phyloP scores from a whole-genome alignment of 2,888 invertebrate species.

The Galerucella nymphaeae region DNA sequence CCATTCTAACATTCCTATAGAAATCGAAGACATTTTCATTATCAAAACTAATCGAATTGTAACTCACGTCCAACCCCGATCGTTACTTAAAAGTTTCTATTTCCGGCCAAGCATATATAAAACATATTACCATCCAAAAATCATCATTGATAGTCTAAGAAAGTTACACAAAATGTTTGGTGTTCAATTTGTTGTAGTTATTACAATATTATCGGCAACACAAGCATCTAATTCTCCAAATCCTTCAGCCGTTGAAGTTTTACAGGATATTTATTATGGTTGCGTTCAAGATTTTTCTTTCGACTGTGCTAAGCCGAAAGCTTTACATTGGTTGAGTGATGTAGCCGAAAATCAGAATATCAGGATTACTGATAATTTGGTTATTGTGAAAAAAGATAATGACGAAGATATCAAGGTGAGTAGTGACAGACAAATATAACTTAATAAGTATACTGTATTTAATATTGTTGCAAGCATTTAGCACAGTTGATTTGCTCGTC shows the following conservation, averaged over 20 bases:
- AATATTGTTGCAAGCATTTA: too few species aligned
- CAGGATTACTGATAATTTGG: slow-evolving; percentile 80
- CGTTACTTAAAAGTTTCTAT: slow-evolving; percentile 62
- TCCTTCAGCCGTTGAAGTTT: slow-evolving; percentile 72
- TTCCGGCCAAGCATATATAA: slow-evolving; percentile 62
- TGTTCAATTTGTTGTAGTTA: slow-evolving; percentile 49
- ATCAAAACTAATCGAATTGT: slow-evolving; percentile 35
- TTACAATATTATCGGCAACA: slow-evolving; percentile 46
- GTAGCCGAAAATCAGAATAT: slow-evolving; percentile 77
- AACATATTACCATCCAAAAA: slow-evolving; percentile 48
- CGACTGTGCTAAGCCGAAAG: slow-evolving; percentile 82
- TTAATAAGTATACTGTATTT: background rate
- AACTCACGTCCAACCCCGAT: slow-evolving; percentile 62
- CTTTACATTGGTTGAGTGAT: slow-evolving; percentile 78
- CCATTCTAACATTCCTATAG: slow-evolving; percentile 31
- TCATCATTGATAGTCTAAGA: slow-evolving; percentile 42
- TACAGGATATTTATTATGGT: slow-evolving; percentile 74
- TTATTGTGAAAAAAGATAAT: slow-evolving; percentile 74
- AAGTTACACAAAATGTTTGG: slow-evolving; percentile 48
- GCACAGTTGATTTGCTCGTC: too few species aligned
- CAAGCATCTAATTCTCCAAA: slow-evolving; percentile 47
- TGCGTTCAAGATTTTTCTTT: slow-evolving; percentile 77
- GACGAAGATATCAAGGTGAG: slow-evolving; percentile 54
- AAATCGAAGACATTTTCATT: slow-evolving; percentile 60
- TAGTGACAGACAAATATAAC: background rate